These are phyloP conservation scores for Odontamblyopus rebecca DNA, from an alignment of 2,797 vertebrate genomes.

Conservation along the genomic window DNA sequence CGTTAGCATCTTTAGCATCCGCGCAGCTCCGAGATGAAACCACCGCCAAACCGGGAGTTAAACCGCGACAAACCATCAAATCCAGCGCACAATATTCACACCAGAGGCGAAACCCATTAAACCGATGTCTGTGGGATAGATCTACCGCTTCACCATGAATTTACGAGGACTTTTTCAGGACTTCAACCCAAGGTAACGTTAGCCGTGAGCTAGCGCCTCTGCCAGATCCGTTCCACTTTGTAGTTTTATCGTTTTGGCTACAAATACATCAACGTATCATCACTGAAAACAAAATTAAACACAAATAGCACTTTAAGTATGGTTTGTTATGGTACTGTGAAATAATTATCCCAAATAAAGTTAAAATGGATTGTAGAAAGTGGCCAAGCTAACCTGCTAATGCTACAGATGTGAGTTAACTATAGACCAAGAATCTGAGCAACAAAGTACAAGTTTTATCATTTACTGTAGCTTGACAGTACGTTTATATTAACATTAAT, in stretches of 20 bases:
- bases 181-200: conserved; percentile 72
- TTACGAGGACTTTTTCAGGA: conserved; percentile 74
- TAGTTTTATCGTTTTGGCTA: neutral
- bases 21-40: conserved; percentile 1
- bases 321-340: neutral
- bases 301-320: neutral
- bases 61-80: neutral
- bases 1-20: conserved; percentile 1
- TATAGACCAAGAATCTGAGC: neutral
- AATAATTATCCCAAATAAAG: neutral
- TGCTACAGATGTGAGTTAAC: neutral
- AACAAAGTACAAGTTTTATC: neutral
- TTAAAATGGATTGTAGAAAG: neutral
- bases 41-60: neutral
- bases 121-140: conserved; percentile 8
- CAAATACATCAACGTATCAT: too few relatives aligned
- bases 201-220: conserved; percentile 1
- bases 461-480: neutral
- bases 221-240: neutral
- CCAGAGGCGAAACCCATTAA: conserved; percentile 17
- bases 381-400: neutral
- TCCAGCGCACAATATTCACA: neutral
- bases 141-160: conserved; percentile 59
- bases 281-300: neutral
- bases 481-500: neutral